Evolutionary conservation across 1,140 invertebrate genomes (phyloP).

Genomic region (Diplogasteroides magnus): DNA sequence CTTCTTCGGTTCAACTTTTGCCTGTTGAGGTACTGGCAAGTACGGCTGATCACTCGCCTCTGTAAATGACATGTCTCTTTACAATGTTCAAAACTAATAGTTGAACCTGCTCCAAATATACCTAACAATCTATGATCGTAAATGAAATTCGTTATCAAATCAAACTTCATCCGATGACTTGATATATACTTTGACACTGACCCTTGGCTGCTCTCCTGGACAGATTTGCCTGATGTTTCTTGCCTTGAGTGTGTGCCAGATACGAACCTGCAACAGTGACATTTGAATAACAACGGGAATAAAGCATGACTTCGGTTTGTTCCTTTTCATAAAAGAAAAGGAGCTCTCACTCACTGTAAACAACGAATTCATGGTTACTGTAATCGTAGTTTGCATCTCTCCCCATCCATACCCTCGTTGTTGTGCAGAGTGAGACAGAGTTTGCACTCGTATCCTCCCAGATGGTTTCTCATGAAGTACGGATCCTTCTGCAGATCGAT

Average conservation of each 20-base stretch:
- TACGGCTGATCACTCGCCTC: conserved; percentile 87
- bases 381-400: too few species aligned
- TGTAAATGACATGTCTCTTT: conserved; percentile 15
- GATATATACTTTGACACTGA: too few species aligned
- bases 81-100: neutral
- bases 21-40: conserved; percentile 62
- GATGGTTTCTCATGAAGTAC: conserved; percentile 98
- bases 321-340: too few species aligned
- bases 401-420: conserved; percentile 84
- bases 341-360: too few species aligned
- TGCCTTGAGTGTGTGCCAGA: conserved; percentile 98
- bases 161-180: too few species aligned
- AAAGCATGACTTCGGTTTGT: too few species aligned
- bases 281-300: too few species aligned
- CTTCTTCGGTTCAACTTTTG: conserved; percentile 68
- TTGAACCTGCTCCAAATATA: too few species aligned
- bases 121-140: too few species aligned
- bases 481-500: conserved; percentile 98
- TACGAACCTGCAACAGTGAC: conserved; percentile 67
- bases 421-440: conserved; percentile 96
- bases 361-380: too few species aligned
- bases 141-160: too few species aligned
- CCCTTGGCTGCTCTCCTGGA: conserved; percentile 86
- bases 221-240: conserved; percentile 99
- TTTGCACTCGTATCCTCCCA: conserved; percentile 98